These are phyloP conservation scores for Antennarius striatus DNA, from an alignment of 2,113 vertebrate species.

Conservation along the genomic window DNA sequence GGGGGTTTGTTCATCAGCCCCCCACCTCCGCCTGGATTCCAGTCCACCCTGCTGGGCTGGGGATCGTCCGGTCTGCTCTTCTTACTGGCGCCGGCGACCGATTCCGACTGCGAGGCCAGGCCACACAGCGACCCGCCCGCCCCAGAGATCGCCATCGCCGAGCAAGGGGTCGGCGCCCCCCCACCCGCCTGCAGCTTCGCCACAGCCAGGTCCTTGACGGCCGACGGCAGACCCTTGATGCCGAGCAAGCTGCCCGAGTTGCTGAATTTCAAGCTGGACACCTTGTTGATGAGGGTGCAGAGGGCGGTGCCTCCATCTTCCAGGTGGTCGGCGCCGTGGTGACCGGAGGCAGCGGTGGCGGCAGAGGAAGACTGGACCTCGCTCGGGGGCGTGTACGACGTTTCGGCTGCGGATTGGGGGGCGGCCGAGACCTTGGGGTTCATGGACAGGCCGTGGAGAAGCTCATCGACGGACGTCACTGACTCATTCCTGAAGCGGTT, in stretches of 20 bases:
- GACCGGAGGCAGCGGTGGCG: constrained; percentile 65
- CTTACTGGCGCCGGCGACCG: constrained; percentile 83
- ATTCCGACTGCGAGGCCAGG: constrained; percentile 85
- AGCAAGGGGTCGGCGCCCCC: constrained; percentile 81
- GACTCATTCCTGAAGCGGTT: constrained; percentile 99
- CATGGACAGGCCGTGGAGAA: constrained; percentile 95
- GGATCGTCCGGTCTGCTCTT: constrained; percentile 85
- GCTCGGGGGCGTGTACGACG: constrained; percentile 85
- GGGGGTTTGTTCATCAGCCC: constrained; percentile 85
- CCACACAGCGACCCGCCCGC: constrained; percentile 80
- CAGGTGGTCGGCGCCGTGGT: constrained; percentile 80
- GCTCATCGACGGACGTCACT: constrained; percentile 97
- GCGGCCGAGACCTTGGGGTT: constrained; percentile 92
- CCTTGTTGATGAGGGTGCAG: constrained; percentile 97
- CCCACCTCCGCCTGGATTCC: constrained; percentile 78
- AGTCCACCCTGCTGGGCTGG: constrained; percentile 83
- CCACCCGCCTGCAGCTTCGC: constrained; percentile 93
- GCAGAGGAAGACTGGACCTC: constrained; percentile 76
- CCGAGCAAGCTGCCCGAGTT: constrained; percentile 89
- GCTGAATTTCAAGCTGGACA: constrained; percentile 97
- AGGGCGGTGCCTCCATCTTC: constrained; percentile 95
- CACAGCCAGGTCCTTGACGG: constrained; percentile 94
- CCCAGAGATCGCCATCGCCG: constrained; percentile 79
- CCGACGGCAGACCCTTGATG: constrained; percentile 94
- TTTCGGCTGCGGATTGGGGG: constrained; percentile 83